These are phyloP conservation scores for Erynnis tages DNA, from an alignment of 2,888 invertebrate genomes.

Conservation along the genomic window DNA sequence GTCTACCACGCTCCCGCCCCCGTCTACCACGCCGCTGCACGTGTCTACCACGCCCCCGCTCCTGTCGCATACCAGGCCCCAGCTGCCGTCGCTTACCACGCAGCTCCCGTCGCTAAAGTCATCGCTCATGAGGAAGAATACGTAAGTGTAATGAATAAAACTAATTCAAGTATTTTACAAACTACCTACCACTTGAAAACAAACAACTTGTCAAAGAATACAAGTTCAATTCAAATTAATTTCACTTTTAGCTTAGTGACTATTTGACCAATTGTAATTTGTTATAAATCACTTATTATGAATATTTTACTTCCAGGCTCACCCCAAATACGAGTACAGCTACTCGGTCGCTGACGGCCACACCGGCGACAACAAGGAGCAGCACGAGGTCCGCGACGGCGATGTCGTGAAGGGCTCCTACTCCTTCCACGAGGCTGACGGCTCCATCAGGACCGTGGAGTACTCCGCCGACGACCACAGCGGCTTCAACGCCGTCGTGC, in stretches of 20 bases:
- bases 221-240: too few relatives aligned
- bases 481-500: constrained; percentile 70
- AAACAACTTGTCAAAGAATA: too few relatives aligned
- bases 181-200: too few relatives aligned
- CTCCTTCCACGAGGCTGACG: constrained; percentile 79
- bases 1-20: constrained; percentile 42
- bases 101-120: constrained; percentile 10
- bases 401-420: constrained; percentile 79
- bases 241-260: too few relatives aligned
- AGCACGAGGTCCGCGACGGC: constrained; percentile 77
- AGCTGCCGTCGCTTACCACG: constrained; percentile 1
- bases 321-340: constrained; percentile 75
- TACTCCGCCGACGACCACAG: constrained; percentile 78
- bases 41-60: background rate
- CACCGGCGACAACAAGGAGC: constrained; percentile 81
- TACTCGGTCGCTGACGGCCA: constrained; percentile 80
- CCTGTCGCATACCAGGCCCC: background rate
- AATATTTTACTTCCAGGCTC: constrained; percentile 50
- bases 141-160: too few relatives aligned
- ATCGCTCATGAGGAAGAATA: constrained; percentile 43
- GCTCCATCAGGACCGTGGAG: constrained; percentile 78
- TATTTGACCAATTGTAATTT: too few relatives aligned
- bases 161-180: too few relatives aligned
- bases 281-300: too few relatives aligned
- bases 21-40: background rate